Conservation (phyloP, 2,113 vertebrate genomes). For the Hucho hucho region DNA sequence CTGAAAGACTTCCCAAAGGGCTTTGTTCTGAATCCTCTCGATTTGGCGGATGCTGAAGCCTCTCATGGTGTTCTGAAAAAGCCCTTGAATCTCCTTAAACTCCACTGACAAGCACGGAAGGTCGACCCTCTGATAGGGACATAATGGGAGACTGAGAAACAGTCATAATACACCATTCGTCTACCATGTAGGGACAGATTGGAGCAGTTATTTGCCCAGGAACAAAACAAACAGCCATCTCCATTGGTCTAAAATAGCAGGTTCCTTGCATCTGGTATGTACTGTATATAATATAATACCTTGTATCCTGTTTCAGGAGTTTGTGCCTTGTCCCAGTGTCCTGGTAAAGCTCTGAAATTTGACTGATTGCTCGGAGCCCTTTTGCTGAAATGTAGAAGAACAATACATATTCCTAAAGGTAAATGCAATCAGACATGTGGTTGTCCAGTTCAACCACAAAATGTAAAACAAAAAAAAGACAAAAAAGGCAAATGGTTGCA, state of each 20-base stretch:
- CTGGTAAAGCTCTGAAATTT: constrained; percentile 43
- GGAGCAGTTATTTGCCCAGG: neutral
- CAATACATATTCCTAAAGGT: neutral
- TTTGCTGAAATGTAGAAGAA: constrained; percentile 34
- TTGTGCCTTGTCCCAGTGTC: constrained; percentile 66
- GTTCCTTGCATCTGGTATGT: no score
- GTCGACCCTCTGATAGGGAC: constrained; percentile 42
- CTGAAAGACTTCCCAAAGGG: constrained; percentile 73
- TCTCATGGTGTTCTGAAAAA: constrained; percentile 64
- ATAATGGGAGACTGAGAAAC: neutral
- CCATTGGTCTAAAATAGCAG: neutral
- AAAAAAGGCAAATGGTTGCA: no score
- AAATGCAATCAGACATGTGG: no score
- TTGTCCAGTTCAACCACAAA: no score
- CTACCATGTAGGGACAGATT: neutral
- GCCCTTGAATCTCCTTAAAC: constrained; percentile 51
- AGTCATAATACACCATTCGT: neutral
- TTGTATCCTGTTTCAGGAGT: constrained; percentile 59
- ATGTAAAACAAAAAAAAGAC: no score
- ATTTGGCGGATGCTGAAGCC: constrained; percentile 53
- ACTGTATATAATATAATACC: constrained; percentile 47
- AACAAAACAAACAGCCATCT: neutral
- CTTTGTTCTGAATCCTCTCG: constrained; percentile 73
- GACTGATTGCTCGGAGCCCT: constrained; percentile 10
- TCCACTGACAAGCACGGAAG: constrained; percentile 51